phyloP scores from a whole-genome alignment of 2,113 vertebrate genomes.

The Thermophis baileyi region DNA sequence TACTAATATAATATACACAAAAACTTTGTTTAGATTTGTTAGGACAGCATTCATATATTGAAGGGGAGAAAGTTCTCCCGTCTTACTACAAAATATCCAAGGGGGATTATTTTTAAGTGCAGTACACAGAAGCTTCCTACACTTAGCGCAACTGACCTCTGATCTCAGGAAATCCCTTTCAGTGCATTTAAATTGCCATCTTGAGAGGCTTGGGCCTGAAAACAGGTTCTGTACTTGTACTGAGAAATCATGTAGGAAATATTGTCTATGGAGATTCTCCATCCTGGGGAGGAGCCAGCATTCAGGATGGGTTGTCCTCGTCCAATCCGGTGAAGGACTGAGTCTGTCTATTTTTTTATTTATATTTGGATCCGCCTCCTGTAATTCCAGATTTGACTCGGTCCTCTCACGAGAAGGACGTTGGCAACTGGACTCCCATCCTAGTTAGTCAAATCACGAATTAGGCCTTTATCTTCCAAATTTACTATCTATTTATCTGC shows the following conservation, averaged over 20 bases:
- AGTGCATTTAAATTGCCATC: not conserved
- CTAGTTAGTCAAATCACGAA: too few relatives aligned
- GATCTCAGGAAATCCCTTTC: not conserved
- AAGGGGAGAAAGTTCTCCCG: not conserved
- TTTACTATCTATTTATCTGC: too few relatives aligned
- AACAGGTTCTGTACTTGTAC: not conserved
- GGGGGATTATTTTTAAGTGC: not conserved
- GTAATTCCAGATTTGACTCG: too few relatives aligned
- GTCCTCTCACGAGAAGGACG: too few relatives aligned
- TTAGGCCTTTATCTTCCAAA: too few relatives aligned
- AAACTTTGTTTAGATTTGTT: not conserved
- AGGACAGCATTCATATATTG: not conserved
- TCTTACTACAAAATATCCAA: not conserved
- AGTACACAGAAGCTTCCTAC: not conserved
- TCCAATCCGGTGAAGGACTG: too few relatives aligned
- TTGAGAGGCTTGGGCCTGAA: not conserved
- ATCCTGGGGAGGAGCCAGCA: too few relatives aligned
- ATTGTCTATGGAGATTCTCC: not conserved
- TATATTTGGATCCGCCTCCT: too few relatives aligned
- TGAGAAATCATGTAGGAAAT: not conserved
- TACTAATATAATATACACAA: not conserved
- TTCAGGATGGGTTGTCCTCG: too few relatives aligned
- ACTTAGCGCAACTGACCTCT: not conserved
- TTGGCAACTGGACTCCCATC: too few relatives aligned
- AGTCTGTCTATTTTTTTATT: too few relatives aligned